Base-by-base conservation (phyloP, 2,888 invertebrate species). In the Vanessa cardui region DNA sequence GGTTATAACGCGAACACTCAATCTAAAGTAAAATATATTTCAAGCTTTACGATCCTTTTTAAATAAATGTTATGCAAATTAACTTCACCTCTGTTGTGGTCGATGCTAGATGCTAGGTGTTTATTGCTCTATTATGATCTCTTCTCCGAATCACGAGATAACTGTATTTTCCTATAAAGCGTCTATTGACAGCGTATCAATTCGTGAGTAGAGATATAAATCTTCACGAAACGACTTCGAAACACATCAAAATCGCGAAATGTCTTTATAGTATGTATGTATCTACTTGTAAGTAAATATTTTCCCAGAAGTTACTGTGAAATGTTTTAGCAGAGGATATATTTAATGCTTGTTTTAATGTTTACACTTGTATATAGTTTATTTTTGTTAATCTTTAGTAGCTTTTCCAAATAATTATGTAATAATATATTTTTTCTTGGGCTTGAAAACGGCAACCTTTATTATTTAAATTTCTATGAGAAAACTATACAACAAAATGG, bases 91-190 rank as follows among this genome's bases (percentile, higher is more conserved):
- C 39, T 56, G 56, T 56, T 39, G 56, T n/a, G 56, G 39, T 56
- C 39, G 20, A 18, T 39, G 18, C 26, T 39, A 18, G 7, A n/a
- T 39, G 39, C n/a, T 33, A 39, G 26, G 26, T 26, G 7, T 58
- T 26, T 46, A 59, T 59, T 26, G 59, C 46, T 59, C 59, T 46
- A 59, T 59, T 59, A 26, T 59, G 46, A 59, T 46, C 46, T 46
- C 31, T 59, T 59, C 79, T 69, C 66, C 72, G 78, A 78, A 78
- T 66, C 49, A 50, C 31, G 62, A 49, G 74, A 76, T 78, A 81
- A 81, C 80, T 78, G 80, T 75, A 46, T 49, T 64, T 49, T 56
- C 56, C 64, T 68, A 77, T 79, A 77, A 78, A 78, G 73, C 70
- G 78, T 71, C 64, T 78, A 77, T 78, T 76, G 78, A 74, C 77